These are phyloP conservation scores for Drosophila infuscata DNA, from an alignment of 2,888 invertebrate species.

Conservation along the genomic window DNA sequence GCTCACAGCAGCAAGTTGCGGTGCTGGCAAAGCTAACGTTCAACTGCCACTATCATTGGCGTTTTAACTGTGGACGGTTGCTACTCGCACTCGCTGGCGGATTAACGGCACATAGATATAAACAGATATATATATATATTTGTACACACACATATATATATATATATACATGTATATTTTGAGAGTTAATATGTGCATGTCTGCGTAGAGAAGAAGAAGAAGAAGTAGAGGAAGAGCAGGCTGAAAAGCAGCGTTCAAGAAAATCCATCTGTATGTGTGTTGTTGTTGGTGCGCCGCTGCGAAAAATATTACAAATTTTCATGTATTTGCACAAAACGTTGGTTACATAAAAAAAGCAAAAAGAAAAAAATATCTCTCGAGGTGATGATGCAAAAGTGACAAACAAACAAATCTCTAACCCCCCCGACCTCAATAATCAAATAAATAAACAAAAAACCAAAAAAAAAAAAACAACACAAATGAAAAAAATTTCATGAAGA, in stretches of 20 bases:
- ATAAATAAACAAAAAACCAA: neutral
- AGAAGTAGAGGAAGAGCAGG: constrained; percentile 48
- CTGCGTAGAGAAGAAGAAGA: constrained; percentile 62
- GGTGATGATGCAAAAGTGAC: constrained; percentile 56
- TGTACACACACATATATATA: constrained; percentile 34
- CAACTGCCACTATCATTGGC: constrained; percentile 83
- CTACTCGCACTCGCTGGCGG: constrained; percentile 81
- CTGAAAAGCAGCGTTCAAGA: constrained; percentile 71
- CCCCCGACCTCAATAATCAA: constrained; percentile 16
- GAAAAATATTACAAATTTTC: constrained; percentile 67
- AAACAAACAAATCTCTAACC: constrained; percentile 25
- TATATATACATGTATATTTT: constrained; percentile 40
- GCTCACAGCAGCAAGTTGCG: constrained; percentile 56
- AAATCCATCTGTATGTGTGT: constrained; percentile 73
- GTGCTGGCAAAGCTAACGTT: constrained; percentile 43
- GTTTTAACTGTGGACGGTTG: constrained; percentile 85
- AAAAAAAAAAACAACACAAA: neutral
- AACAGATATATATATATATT: constrained; percentile 41
- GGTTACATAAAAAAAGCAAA: constrained; percentile 65
- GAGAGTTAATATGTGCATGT: constrained; percentile 64
- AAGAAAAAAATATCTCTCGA: constrained; percentile 28
- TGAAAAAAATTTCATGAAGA: neutral
- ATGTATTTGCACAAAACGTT: constrained; percentile 71
- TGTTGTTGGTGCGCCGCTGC: constrained; percentile 66
- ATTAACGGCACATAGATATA: constrained; percentile 75